A percentile compares a stretch with the other conserved stretches of the same genome.
Evolutionary conservation across 2,888 invertebrate species (phyloP).

Genomic region (Disparrhopalites patrizii): DNA sequence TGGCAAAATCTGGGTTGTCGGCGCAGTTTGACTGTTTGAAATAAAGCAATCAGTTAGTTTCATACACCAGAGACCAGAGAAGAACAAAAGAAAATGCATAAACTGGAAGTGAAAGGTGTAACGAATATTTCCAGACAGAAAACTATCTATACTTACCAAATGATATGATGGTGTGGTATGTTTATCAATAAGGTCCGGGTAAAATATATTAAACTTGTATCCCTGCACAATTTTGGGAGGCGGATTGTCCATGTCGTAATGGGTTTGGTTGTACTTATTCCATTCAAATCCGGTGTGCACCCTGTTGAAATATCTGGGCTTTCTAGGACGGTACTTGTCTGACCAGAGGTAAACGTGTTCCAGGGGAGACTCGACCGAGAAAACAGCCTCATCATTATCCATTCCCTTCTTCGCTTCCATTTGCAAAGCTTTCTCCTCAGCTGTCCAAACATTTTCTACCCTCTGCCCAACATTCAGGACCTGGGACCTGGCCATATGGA

Average conservation of each 20-base stretch:
- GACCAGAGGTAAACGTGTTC: slow-evolving; percentile 92
- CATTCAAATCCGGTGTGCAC: slow-evolving; percentile 98
- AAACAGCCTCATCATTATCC: slow-evolving; percentile 81
- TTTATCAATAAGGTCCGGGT: slow-evolving; percentile 96
- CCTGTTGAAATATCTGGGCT: slow-evolving; percentile 96
- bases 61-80: too few species aligned
- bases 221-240: slow-evolving; percentile 99
- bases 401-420: slow-evolving; percentile 78
- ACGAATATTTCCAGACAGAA: not conserved
- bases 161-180: slow-evolving; percentile 87
- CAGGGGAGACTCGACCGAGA: slow-evolving; percentile 82
- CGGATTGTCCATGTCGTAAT: slow-evolving; percentile 99
- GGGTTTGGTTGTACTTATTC: slow-evolving; percentile 99
- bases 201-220: slow-evolving; percentile 99
- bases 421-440: slow-evolving; percentile 66
- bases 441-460: slow-evolving; percentile 55
- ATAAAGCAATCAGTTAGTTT: too few species aligned
- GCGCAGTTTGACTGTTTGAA: slow-evolving; percentile 84
- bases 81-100: slow-evolving; percentile 47
- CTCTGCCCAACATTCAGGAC: slow-evolving; percentile 43
- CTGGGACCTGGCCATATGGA: slow-evolving; percentile 49
- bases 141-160: slow-evolving; percentile 60
- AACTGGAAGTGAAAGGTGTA: not conserved
- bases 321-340: slow-evolving; percentile 95
- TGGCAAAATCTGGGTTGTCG: slow-evolving; percentile 92